These are phyloP conservation scores for Gallinago jamesoni DNA, from an alignment of 2,113 vertebrate species.

Conservation along the genomic window DNA sequence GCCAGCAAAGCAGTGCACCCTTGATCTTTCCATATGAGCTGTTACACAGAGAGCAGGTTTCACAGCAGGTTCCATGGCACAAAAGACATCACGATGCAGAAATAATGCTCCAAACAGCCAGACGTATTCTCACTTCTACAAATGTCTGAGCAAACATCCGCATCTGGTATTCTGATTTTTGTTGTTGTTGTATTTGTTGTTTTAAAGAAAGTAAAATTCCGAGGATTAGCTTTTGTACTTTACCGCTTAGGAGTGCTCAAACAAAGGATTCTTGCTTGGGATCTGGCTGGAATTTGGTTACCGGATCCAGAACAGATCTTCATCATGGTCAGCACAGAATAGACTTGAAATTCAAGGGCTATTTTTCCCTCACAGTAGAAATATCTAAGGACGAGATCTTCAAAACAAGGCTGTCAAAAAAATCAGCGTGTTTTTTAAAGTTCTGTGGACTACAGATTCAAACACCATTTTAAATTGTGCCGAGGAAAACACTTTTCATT, in stretches of 20 bases:
- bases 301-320: background rate
- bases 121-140: slow-evolving; percentile 72
- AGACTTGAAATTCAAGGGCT: background rate
- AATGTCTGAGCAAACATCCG: slow-evolving; percentile 74
- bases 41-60: slow-evolving; percentile 73
- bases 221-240: slow-evolving; percentile 48
- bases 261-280: background rate
- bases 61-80: slow-evolving; percentile 67
- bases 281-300: background rate
- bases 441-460: background rate
- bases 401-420: slow-evolving; percentile 1
- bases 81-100: slow-evolving; percentile 66
- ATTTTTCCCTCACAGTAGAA: background rate
- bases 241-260: background rate
- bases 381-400: background rate
- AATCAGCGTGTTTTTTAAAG: background rate
- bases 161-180: slow-evolving; percentile 47
- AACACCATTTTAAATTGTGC: background rate
- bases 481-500: background rate
- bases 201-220: slow-evolving; percentile 58
- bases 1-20: slow-evolving; percentile 62
- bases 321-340: background rate
- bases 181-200: background rate
- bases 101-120: slow-evolving; percentile 70
- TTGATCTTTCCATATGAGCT: slow-evolving; percentile 76